Percentiles rank a stretch among this genome's conserved stretches.
Evolutionary conservation across 2,797 vertebrate genomes (phyloP).

Genomic region (Acipenser transmontanus): DNA sequence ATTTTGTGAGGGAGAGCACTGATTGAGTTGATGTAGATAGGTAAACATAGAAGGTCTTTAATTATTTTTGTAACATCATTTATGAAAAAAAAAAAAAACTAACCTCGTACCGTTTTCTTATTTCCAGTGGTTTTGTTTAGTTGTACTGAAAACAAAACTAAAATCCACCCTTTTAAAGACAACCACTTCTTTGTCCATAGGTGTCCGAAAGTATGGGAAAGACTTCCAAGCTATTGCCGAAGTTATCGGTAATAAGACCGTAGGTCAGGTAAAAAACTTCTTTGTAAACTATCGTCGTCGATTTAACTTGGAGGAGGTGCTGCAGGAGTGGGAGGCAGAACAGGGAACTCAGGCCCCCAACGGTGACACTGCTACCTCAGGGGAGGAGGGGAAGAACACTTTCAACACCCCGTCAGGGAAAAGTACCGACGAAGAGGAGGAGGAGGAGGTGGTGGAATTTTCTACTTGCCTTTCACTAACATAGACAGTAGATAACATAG

Average conservation of each 20-base stretch:
- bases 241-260: conserved; percentile 97
- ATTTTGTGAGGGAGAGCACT: too few relatives aligned
- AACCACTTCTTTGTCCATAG: conserved; percentile 39
- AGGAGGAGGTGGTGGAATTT: conserved; percentile 51
- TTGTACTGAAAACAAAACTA: too few relatives aligned
- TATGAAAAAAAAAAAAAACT: too few relatives aligned
- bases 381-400: conserved; percentile 90
- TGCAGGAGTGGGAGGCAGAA: conserved; percentile 99
- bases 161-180: too few relatives aligned
- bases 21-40: too few relatives aligned
- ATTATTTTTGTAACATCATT: too few relatives aligned
- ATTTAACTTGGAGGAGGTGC: conserved; percentile 98
- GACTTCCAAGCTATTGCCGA: conserved; percentile 99
- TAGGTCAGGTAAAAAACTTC: conserved; percentile 98
- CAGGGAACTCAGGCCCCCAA: conserved; percentile 86
- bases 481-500: too few relatives aligned
- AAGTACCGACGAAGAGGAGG: conserved; percentile 94
- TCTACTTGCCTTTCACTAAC: conserved; percentile 14
- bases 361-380: conserved; percentile 80
- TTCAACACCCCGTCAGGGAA: conserved; percentile 87
- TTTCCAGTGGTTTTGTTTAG: too few relatives aligned
- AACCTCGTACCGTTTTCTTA: too few relatives aligned
- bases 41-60: too few relatives aligned
- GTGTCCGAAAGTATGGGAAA: conserved; percentile 95
- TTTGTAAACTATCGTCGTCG: conserved; percentile 98